Evolutionary conservation across 2,888 invertebrate genomes (phyloP).

Genomic region (Acanthosepion esculentum): DNA sequence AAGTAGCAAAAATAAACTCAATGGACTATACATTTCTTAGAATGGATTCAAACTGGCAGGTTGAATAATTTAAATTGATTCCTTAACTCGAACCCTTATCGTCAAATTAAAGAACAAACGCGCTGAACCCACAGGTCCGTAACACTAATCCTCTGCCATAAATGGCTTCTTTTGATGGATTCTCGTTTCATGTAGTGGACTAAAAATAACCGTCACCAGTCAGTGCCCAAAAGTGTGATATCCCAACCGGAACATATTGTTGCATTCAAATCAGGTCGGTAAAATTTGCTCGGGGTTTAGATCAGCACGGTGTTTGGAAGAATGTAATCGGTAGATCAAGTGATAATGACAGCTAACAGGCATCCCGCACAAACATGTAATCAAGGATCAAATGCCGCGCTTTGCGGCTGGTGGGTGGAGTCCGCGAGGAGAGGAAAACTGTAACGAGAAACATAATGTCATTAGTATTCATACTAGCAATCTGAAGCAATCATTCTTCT

Average conservation of each 20-base stretch:
- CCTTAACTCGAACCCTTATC: too few relatives aligned
- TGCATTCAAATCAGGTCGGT: neutral
- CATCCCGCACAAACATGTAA: neutral
- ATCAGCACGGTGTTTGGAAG: neutral
- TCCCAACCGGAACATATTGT: constrained; percentile 33
- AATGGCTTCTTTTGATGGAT: neutral
- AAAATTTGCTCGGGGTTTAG: neutral
- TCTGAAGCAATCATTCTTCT: neutral
- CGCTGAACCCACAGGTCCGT: too few relatives aligned
- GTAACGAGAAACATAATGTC: neutral
- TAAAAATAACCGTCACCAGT: neutral
- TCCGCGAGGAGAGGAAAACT: neutral
- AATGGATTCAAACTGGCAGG: too few relatives aligned
- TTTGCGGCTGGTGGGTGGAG: neutral
- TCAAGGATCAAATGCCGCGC: neutral
- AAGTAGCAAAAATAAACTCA: too few relatives aligned
- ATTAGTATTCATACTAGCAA: neutral
- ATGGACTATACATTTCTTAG: too few relatives aligned
- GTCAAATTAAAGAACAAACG: too few relatives aligned
- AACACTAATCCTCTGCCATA: too few relatives aligned
- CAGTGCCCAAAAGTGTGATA: neutral
- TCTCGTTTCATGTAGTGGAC: neutral
- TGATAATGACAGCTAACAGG: neutral
- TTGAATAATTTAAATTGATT: too few relatives aligned
- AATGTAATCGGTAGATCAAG: neutral